Percentiles rank a stretch among this genome's conserved stretches.
These are phyloP conservation scores for Hipposideros armiger DNA, from an alignment of 2,113 vertebrate genomes.

Conservation along the genomic window DNA sequence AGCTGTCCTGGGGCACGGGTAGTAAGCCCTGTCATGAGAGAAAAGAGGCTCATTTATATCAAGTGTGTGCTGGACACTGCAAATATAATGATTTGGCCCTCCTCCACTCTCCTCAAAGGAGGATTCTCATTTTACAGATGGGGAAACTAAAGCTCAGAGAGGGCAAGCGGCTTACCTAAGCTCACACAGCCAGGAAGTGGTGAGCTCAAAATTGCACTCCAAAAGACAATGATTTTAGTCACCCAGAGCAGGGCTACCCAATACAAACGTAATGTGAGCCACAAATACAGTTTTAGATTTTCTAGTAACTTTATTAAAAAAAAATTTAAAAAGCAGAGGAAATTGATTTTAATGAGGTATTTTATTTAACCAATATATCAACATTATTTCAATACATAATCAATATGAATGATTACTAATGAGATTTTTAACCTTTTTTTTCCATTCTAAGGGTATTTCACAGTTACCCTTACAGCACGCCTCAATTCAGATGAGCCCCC, in stretches of 20 bases:
- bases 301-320: background rate
- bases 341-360: background rate
- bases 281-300: background rate
- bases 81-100: background rate
- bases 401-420: background rate
- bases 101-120: background rate
- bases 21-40: background rate
- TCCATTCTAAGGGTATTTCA: background rate
- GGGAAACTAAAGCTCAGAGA: background rate
- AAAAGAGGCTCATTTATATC: background rate
- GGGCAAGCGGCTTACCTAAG: background rate
- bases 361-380: background rate
- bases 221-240: background rate
- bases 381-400: background rate
- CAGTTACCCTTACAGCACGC: accelerated
- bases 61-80: background rate
- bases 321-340: background rate
- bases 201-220: background rate
- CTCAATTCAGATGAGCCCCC: too few species aligned
- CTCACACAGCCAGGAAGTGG: background rate
- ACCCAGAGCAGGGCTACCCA: too few species aligned
- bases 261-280: background rate
- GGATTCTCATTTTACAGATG: background rate
- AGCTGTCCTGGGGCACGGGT: background rate
- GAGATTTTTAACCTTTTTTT: background rate